phyloP scores from a whole-genome alignment of 2,113 vertebrate genomes.

The Chaenocephalus aceratus region DNA sequence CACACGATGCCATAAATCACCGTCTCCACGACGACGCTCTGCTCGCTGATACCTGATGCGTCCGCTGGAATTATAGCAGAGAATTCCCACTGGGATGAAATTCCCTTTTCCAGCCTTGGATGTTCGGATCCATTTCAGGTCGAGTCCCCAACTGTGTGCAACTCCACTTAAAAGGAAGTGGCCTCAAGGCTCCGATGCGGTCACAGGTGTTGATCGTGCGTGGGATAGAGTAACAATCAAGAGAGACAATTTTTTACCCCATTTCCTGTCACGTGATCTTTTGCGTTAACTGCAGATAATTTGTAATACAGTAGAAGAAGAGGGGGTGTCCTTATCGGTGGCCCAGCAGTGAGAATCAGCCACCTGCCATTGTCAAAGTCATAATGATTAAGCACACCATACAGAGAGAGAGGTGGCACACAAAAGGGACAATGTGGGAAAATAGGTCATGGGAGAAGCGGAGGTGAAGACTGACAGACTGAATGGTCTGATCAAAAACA shows the following conservation, averaged over 20 bases:
- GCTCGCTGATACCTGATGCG: slow-evolving; percentile 14
- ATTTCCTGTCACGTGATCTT: slow-evolving; percentile 19
- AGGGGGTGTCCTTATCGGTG: neutral
- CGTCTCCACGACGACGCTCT: neutral
- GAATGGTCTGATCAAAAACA: neutral
- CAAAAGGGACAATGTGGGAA: slow-evolving; percentile 39
- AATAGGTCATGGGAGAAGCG: slow-evolving; percentile 26
- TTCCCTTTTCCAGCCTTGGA: slow-evolving; percentile 16
- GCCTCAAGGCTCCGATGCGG: neutral
- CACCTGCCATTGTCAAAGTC: slow-evolving; percentile 68
- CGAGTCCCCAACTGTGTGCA: slow-evolving; percentile 6
- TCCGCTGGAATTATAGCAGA: slow-evolving; percentile 33
- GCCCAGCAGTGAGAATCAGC: slow-evolving; percentile 46
- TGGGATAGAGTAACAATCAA: neutral
- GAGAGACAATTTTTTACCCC: neutral
- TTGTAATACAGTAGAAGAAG: slow-evolving; percentile 28
- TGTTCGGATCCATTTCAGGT: slow-evolving; percentile 36
- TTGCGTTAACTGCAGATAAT: slow-evolving; percentile 27
- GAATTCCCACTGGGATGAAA: slow-evolving; percentile 53
- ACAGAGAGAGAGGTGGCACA: slow-evolving; percentile 16
- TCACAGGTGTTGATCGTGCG: slow-evolving; percentile 26
- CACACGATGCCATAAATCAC: slow-evolving; percentile 49
- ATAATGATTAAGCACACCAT: slow-evolving; percentile 52
- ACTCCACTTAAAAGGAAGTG: neutral
- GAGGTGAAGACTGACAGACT: slow-evolving; percentile 7